Evolutionary conservation across 2,888 invertebrate species (phyloP), one percentile per base, ranked within the genome.

Genomic region (Cataglyphis albicans): DNA sequence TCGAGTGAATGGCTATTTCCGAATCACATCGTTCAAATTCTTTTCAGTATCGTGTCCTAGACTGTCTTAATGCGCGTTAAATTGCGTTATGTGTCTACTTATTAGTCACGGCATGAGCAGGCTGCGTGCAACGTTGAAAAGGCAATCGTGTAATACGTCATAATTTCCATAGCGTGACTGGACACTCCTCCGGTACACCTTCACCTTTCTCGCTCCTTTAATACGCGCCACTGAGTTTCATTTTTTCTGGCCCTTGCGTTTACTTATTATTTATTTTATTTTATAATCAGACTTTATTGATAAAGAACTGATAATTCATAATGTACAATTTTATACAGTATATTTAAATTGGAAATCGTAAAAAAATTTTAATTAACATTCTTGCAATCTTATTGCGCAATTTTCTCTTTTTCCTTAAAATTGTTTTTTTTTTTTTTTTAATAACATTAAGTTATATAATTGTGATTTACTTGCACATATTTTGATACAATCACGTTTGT

Each of bases 161-260:
- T 93, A 93, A 93, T 93, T 93, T 91, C 90, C 92, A 91, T 93
- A 89, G 93, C 93, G 93, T 93, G 93, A 93, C 93, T 90, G 89
- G 90, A 88, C 89, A 85, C 89, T 87, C 87, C 89, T 89, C 83
- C 83, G 57, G 78, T 78, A 82, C 48, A 88, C 82, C 84, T 87
- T 32, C 35, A 21, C 55, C 64, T 75, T 83, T 82, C 83, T 72
- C 73, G 81, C 80, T 82, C 64, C 82, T 75, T 87, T 89, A 88
- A 87, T 87, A 83, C 84, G 84, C n/a, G 21, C 35, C 52, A 74
- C 73, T 85, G 82, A 85, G 83, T 86, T 87, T 89, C 76, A 85
- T 86, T 44, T 81, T 67, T 59, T 76, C 64, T 55, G 18, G 6
- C 10, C 4, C n/a, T 15, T n/a, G 7, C 25, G 38, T 35, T 73